These are phyloP conservation scores for Octodonta nipae DNA, from an alignment of 2,888 invertebrate species.

Conservation along the genomic window DNA sequence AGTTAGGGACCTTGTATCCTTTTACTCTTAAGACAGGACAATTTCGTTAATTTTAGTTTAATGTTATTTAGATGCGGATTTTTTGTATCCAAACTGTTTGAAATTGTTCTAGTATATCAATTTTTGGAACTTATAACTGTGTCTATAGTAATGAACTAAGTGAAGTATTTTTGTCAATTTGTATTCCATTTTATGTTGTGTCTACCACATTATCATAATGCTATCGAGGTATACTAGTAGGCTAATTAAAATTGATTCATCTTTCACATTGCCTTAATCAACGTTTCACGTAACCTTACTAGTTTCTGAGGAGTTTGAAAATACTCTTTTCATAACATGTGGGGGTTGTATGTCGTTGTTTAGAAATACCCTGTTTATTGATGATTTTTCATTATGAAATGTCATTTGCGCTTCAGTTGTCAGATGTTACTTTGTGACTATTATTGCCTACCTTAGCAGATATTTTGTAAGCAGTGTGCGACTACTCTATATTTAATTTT, in stretches of 20 bases:
- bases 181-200: background rate
- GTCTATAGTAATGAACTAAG: background rate
- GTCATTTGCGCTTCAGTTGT: background rate
- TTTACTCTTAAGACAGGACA: background rate
- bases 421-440: background rate
- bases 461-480: background rate
- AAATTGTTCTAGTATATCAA: too few species aligned
- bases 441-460: background rate
- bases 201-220: background rate
- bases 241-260: too few species aligned
- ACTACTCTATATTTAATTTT: too few species aligned
- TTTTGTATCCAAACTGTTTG: too few species aligned
- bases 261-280: too few species aligned
- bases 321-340: background rate
- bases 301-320: background rate
- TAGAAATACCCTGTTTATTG: background rate
- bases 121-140: too few species aligned
- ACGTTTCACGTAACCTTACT: too few species aligned
- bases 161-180: slow-evolving; percentile 1
- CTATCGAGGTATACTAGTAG: too few species aligned
- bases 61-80: too few species aligned
- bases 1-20: background rate
- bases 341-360: background rate
- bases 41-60: slow-evolving; percentile 1
- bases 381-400: background rate